Base-by-base conservation (phyloP, 2,888 invertebrate genomes). In the Drosophila diplacantha region DNA sequence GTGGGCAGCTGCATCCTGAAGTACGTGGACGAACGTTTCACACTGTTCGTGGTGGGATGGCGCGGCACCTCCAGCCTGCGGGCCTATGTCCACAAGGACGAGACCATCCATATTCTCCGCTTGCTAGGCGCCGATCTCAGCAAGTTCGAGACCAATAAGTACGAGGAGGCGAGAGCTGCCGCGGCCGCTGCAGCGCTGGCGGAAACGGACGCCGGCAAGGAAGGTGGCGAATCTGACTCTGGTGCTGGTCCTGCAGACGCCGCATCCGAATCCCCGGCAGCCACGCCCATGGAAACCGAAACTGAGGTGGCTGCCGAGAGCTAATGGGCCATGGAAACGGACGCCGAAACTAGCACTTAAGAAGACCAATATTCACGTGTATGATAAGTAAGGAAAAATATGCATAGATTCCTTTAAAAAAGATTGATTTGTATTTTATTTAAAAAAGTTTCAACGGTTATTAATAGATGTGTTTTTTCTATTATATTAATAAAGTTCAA, bases 11-110 rank as follows among this genome's bases (percentile, higher is more conserved):
- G 95, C 82, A 90, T 95, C 34, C 88, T 96, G 9, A 90, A 93
- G 69, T 95, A 93, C 80, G 85, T 86, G 7, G 91, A 91, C 52
- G 79, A 85, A 8, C 87, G 87, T 69, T 89, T 92, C 49, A 88
- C 91, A 5, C 89, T 96, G 49, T 91, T 92, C 35, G 89, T 96
- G 63, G 96, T 95, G 47, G 98, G 97, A 0, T 98, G 98, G 98
- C 92, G 95, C 67, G 98, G 98, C 5, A 94, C 93, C 12, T 92
- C 92, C 64, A 95, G 96, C 0, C 89, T 97, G 20, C 90, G 97
- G 16, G 96, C 96, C 0, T 98, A 98, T 89, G 94, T 97, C 32
- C 93, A 96, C 24, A 91, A 92, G 29, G 92, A 93, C 58, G 96
- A 96, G 85, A 93, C 96, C 1, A 91, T 96, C 20, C 98, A 98